Evolutionary conservation across 1,140 invertebrate genomes (phyloP), one percentile per base, ranked within the genome.

Genomic region (Nasonia giraulti): DNA sequence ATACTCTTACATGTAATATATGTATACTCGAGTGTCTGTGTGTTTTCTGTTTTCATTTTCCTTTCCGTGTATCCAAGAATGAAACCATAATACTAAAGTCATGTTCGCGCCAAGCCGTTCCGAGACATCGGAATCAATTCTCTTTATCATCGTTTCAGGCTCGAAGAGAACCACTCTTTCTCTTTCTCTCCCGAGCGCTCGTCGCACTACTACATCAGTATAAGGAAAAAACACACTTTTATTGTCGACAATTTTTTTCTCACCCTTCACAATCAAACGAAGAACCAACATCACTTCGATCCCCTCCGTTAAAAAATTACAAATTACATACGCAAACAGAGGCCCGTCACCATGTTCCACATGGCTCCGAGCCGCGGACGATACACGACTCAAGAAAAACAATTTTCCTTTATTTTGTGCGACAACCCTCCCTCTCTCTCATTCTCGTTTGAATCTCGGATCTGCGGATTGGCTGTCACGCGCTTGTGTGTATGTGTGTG

Each of bases 61-160:
- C 80, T 75, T 84, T 68, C 47, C 78, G 23, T 92, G 75, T 91
- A 83, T 91, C 90, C 90, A 90, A 91, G 89, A 91, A 90, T 91
- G 90, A 92, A 92, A 92, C 88, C 91, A 92, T 92, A 92, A 93
- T 93, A 93, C 91, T 92, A 93, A 91, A 90, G 87, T 91, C 89
- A 91, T 91, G 89, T 90, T 86, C 87, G 88, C 89, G 90, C 90
- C 88, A 87, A 88, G 90, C 91, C 90, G 87, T 86, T 88, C 91
- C 90, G 89, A 92, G 91, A 89, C 62, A 50, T 90, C 86, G 86
- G 87, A 89, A 87, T 91, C 86, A 88, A 86, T 83, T 89, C 12
- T 82, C 83, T 74, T 81, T 62, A 62, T 44, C 33, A 69, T 62
- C 50, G 4, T 68, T 31, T 80, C 17, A n/a, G 17, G 20, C 55